phyloP scores from a whole-genome alignment of 2,113 vertebrate genomes.

The Sylvietta virens region DNA sequence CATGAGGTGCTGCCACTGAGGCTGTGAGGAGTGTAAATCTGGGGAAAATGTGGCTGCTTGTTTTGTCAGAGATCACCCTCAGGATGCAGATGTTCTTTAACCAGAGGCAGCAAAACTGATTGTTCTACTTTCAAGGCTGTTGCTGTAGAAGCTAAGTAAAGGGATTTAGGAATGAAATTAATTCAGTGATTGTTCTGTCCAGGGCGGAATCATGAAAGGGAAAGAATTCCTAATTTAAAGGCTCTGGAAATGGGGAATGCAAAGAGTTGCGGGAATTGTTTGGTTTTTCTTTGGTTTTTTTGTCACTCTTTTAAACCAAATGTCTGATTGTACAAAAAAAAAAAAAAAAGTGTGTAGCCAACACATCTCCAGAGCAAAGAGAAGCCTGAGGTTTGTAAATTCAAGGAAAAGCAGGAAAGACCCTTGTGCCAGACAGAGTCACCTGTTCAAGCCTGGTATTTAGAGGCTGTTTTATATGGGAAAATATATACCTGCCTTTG shows the following conservation, averaged over 20 bases:
- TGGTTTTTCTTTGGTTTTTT: background rate
- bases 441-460: background rate
- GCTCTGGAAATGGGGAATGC: background rate
- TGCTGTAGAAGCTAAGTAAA: background rate
- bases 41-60: background rate
- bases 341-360: background rate
- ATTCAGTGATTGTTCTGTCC: background rate
- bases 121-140: background rate
- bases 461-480: background rate
- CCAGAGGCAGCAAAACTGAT: background rate
- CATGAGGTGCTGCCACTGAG: background rate
- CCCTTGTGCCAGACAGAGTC: background rate
- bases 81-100: background rate
- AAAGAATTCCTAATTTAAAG: background rate
- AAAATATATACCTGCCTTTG: background rate
- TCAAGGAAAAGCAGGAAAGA: background rate
- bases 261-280: background rate
- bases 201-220: background rate
- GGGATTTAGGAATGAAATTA: constrained; percentile 9
- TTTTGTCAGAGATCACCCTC: background rate
- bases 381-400: background rate
- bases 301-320: background rate
- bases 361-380: background rate
- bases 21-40: background rate
- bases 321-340: background rate